phyloP scores from a whole-genome alignment of 2,797 vertebrate species.

The Halcyon leucocephala region DNA sequence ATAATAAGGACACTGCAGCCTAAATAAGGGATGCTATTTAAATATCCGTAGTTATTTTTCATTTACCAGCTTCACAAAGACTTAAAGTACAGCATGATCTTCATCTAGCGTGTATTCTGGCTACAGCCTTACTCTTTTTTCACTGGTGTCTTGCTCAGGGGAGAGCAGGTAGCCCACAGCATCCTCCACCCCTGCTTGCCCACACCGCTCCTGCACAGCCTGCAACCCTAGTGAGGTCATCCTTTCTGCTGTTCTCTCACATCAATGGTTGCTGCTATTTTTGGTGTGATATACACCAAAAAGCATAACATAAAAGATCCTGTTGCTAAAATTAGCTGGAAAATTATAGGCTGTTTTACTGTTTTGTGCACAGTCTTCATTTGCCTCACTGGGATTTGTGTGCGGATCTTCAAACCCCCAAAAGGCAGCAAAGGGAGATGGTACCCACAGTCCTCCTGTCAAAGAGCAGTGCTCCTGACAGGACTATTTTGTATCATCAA shows the following conservation, averaged over 20 bases:
- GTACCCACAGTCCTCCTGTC: background rate
- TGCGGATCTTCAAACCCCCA: background rate
- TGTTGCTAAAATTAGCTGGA: conserved; percentile 16
- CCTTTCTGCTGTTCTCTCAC: background rate
- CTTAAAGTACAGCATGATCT: background rate
- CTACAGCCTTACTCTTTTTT: background rate
- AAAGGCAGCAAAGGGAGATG: background rate
- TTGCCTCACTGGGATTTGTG: accelerated
- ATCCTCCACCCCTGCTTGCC: background rate
- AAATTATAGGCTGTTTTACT: conserved; percentile 37
- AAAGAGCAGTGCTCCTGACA: background rate
- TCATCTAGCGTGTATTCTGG: background rate
- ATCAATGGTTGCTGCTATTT: background rate
- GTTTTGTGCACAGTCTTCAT: background rate
- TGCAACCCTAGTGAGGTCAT: background rate
- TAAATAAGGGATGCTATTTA: background rate
- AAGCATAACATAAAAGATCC: background rate
- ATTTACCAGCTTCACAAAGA: background rate
- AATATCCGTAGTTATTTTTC: background rate
- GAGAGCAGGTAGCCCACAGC: background rate
- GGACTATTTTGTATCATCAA: background rate
- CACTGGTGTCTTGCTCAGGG: background rate
- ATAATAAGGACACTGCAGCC: background rate
- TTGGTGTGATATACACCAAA: conserved; percentile 31
- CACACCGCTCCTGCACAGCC: background rate